phyloP scores from a whole-genome alignment of 2,113 vertebrate genomes.

The Pelecanus crispus region DNA sequence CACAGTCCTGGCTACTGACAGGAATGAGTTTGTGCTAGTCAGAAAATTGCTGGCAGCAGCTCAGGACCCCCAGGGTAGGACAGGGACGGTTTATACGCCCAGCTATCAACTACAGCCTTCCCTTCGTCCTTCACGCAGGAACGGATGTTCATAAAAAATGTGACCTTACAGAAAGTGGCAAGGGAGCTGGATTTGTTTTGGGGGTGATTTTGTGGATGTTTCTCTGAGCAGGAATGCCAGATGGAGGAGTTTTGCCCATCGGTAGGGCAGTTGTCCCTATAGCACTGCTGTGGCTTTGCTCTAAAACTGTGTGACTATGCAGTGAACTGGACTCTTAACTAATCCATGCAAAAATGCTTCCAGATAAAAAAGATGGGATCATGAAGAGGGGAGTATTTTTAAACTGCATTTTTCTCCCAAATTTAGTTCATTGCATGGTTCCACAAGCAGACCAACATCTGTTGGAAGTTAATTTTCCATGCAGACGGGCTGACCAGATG shows the following conservation, averaged over 20 bases:
- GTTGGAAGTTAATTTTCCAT: background rate
- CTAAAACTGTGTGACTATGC: too few relatives aligned
- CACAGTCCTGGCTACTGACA: fast-evolving
- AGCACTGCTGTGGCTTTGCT: background rate
- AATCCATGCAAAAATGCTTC: background rate
- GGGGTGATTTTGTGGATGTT: fast-evolving
- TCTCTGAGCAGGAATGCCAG: background rate
- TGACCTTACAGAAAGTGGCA: too few relatives aligned
- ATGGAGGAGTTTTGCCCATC: fast-evolving
- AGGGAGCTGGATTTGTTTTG: background rate
- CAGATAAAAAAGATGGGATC: background rate
- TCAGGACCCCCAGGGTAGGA: background rate
- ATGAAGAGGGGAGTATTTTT: background rate
- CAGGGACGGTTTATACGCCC: fast-evolving
- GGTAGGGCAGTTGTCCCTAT: fast-evolving
- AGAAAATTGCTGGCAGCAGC: slow-evolving; percentile 41
- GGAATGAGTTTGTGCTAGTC: background rate
- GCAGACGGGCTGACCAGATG: background rate
- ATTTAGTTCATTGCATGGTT: background rate
- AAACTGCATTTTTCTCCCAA: background rate
- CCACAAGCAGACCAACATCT: background rate
- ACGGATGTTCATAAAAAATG: fast-evolving
- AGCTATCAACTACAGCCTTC: background rate
- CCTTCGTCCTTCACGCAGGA: background rate
- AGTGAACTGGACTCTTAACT: too few relatives aligned